Conservation (phyloP, 1,140 invertebrate genomes). For the Scaptomyza pallida region DNA sequence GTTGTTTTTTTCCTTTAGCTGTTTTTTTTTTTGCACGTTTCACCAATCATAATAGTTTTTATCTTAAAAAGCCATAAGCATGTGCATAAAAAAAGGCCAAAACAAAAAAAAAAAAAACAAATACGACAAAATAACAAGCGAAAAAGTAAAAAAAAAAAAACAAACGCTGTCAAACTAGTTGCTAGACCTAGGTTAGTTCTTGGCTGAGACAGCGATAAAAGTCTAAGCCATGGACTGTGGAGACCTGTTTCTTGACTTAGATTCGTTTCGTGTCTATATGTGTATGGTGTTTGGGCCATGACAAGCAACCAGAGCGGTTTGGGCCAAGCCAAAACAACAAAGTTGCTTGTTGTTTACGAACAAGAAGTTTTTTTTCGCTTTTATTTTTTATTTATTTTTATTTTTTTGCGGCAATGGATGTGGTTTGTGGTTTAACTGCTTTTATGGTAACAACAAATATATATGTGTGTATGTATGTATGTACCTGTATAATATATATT, state of each 20-base stretch:
- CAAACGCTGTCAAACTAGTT: conserved; percentile 64
- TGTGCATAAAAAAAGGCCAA: conserved; percentile 64
- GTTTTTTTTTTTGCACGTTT: conserved; percentile 62
- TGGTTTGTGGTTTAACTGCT: conserved; percentile 82
- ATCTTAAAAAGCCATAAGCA: conserved; percentile 73
- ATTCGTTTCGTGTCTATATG: conserved; percentile 80
- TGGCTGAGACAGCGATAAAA: conserved; percentile 33
- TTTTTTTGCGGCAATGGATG: conserved; percentile 77
- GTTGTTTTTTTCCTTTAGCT: conserved; percentile 20
- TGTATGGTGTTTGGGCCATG: conserved; percentile 74
- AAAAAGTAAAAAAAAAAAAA: conserved; percentile 28
- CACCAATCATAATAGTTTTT: conserved; percentile 75
- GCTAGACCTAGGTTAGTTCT: conserved; percentile 81
- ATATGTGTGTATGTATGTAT: too few species aligned
- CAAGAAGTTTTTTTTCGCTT: conserved; percentile 62
- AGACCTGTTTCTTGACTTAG: conserved; percentile 80
- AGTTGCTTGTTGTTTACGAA: conserved; percentile 63
- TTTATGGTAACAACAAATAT: conserved; percentile 73
- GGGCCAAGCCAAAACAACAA: conserved; percentile 79
- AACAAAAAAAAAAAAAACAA: conserved; percentile 10
- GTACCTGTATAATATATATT: conserved; percentile 27
- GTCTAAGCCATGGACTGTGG: conserved; percentile 29
- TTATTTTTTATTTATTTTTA: conserved; percentile 60
- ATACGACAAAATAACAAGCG: conserved; percentile 21
- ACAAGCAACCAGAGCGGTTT: conserved; percentile 62